phyloP scores from a whole-genome alignment of 2,113 vertebrate genomes.

The Phrynosoma platyrhinos region DNA sequence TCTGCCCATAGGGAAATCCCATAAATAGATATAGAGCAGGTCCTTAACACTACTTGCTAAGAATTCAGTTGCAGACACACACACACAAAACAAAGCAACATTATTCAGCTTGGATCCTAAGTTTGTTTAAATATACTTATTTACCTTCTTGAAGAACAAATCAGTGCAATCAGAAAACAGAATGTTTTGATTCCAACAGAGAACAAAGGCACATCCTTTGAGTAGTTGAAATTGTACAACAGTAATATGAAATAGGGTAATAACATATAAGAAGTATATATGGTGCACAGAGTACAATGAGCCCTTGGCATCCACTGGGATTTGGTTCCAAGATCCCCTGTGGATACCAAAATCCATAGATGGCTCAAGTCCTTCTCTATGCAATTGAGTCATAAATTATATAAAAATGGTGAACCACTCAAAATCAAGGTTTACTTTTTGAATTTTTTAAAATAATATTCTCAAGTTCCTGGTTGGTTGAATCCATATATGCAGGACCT shows the following conservation, averaged over 20 bases:
- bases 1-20: neutral
- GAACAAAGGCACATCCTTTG: neutral
- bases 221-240: neutral
- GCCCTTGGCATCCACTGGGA: no score
- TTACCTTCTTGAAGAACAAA: neutral
- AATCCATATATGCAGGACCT: no score
- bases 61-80: conserved; percentile 23
- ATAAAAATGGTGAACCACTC: no score
- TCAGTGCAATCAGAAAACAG: neutral
- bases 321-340: no score
- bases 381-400: no score
- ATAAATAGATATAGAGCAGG: neutral
- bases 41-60: conserved; percentile 16
- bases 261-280: neutral
- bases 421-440: no score
- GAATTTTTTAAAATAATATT: no score
- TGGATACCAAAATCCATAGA: no score
- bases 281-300: neutral
- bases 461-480: no score
- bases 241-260: neutral
- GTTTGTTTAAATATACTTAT: neutral
- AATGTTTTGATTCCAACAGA: neutral
- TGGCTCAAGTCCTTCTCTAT: no score
- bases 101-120: neutral
- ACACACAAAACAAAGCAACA: conserved; percentile 14